Evolutionary conservation across 2,888 invertebrate genomes (phyloP), one percentile per base, ranked within the genome.

Genomic region (Mamestra brassicae): DNA sequence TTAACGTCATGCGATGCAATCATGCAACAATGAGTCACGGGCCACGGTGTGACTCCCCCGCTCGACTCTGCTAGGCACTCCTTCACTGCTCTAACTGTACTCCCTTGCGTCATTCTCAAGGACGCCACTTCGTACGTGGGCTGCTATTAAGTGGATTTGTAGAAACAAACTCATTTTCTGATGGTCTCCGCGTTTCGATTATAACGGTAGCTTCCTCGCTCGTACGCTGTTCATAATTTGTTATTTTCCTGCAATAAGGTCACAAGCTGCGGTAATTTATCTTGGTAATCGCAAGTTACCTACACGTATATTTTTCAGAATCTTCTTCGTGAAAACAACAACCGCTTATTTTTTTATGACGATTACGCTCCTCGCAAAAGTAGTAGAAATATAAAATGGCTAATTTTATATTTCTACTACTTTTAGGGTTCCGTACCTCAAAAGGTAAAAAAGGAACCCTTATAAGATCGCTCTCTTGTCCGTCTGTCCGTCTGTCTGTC

Each of bases 1-100:
- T 85, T 85, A 87, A 87, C 92, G 93, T 92, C 92, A 94, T 92
- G 89, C 89, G 89, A 88, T 89, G 88, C 89, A 88, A 92, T 91
- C 92, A 90, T 90, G 89, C 88, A 88, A 91, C 90, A 91, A 91
- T 90, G 90, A 90, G 69, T 90, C 90, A 91, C 90, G 85, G 87
- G 80, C 84, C 74, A 70, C 79, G 63, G 62, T 60, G 65, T 60
- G 79, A 83, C 83, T 67, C 80, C 81, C 81, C 62, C 82, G 71
- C 79, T 81, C 81, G 67, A 62, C 73, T 80, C 80, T 81, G 72
- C 83, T 81, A 74, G 81, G 78, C 76, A 76, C 85, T 83, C 78
- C 77, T 76, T 71, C 68, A 78, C 78, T 60, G 67, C 72, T 77
- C 85, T 83, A 85, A 90, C 90, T 87, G 90, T 90, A 88, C 81